phyloP scores from a whole-genome alignment of 2,797 vertebrate species.

The Poecilia gillii region DNA sequence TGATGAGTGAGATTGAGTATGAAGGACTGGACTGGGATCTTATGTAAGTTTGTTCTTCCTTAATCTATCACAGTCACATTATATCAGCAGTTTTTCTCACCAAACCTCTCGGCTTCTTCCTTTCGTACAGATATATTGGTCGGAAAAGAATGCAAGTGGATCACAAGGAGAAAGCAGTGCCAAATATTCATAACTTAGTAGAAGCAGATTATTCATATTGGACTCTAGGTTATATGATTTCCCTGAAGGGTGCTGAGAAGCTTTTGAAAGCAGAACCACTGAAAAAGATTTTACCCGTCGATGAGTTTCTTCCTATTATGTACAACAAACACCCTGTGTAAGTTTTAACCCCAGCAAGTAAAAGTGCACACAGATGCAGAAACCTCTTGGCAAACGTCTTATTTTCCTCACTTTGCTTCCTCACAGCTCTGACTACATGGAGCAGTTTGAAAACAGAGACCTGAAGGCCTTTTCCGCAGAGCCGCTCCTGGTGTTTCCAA shows the following conservation, averaged over 20 bases:
- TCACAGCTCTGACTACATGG: conserved; percentile 86
- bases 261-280: conserved; percentile 87
- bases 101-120: neutral
- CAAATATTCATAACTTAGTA: conserved; percentile 89
- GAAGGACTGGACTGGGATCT: conserved; percentile 90
- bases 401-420: conserved; percentile 5
- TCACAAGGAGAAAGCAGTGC: conserved; percentile 87
- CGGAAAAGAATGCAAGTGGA: conserved; percentile 95
- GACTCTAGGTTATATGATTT: conserved; percentile 91
- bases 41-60: conserved; percentile 79
- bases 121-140: conserved; percentile 86
- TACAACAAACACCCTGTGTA: conserved; percentile 93
- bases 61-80: neutral
- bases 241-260: conserved; percentile 88
- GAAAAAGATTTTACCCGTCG: conserved; percentile 88
- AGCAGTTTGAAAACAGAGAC: conserved; percentile 86
- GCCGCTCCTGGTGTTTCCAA: conserved; percentile 91
- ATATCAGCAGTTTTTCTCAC: neutral
- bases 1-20: conserved; percentile 85
- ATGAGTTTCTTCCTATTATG: conserved; percentile 94
- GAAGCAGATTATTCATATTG: conserved; percentile 94
- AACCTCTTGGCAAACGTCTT: neutral
- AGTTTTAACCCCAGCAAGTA: conserved; percentile 55
- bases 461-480: conserved; percentile 90
- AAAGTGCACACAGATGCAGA: neutral